Percentiles rank a stretch among this genome's conserved stretches.
Evolutionary conservation across 2,888 invertebrate genomes (phyloP).

Genomic region (Melieria crassipennis): DNA sequence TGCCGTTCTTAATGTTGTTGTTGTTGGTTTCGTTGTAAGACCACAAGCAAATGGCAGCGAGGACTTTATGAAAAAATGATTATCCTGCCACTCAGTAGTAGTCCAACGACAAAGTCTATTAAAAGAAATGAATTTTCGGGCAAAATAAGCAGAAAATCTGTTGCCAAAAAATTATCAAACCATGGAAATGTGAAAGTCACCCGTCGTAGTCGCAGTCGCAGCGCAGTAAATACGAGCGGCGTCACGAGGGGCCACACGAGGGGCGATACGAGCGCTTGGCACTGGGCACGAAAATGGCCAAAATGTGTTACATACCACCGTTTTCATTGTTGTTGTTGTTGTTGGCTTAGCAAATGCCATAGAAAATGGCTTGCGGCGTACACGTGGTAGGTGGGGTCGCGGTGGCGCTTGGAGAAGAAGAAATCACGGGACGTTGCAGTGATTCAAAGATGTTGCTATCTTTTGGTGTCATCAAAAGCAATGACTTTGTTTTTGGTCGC

Average conservation of each 20-base stretch:
- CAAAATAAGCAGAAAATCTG: slow-evolving; percentile 61
- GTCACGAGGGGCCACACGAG: neutral
- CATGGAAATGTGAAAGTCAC: slow-evolving; percentile 14
- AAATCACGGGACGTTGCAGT: neutral
- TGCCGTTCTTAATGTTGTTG: neutral
- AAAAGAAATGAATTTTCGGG: slow-evolving; percentile 49
- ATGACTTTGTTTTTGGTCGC: slow-evolving; percentile 50
- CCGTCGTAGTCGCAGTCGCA: neutral
- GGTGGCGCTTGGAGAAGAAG: slow-evolving; percentile 1
- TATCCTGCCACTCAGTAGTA: slow-evolving; percentile 45
- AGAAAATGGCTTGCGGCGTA: no score
- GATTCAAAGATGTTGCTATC: slow-evolving; percentile 40
- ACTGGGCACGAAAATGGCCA: neutral
- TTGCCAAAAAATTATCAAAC: slow-evolving; percentile 59
- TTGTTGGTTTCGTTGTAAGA: neutral
- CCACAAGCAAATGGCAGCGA: slow-evolving; percentile 50
- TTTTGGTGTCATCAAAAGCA: slow-evolving; percentile 53
- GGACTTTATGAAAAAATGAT: slow-evolving; percentile 57
- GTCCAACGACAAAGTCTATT: slow-evolving; percentile 44
- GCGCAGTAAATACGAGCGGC: neutral
- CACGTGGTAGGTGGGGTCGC: neutral
- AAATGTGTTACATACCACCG: no score
- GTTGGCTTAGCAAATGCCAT: no score
- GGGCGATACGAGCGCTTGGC: neutral
- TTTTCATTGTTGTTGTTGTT: no score